Conservation (phyloP, 2,113 vertebrate species). For the Odontophorus gujanensis region DNA sequence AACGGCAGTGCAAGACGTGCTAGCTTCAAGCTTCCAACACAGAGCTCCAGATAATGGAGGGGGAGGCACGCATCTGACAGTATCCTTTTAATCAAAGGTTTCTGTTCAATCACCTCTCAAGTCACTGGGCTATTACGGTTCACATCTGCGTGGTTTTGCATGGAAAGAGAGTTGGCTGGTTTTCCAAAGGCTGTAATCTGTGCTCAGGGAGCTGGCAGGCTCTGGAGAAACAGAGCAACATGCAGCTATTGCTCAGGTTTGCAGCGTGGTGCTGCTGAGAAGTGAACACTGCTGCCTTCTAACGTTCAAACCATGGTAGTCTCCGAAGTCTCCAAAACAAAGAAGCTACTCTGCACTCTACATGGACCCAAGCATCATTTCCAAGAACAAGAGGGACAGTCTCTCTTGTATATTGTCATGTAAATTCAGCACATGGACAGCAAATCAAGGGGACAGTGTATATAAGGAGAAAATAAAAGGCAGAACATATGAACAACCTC, state of each 20-base stretch:
- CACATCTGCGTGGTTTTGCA: slow-evolving; percentile 33
- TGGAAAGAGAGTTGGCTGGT: slow-evolving; percentile 40
- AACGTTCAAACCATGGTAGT: slow-evolving; percentile 51
- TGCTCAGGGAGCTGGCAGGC: slow-evolving; percentile 13
- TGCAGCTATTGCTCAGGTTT: neutral
- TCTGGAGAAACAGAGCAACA: slow-evolving; percentile 6
- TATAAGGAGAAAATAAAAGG: neutral
- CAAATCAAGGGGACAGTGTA: neutral
- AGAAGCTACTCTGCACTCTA: neutral
- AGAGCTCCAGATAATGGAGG: slow-evolving; percentile 33
- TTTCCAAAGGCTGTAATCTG: slow-evolving; percentile 14
- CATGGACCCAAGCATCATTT: neutral
- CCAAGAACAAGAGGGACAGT: neutral
- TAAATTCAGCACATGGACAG: neutral
- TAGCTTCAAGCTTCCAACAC: slow-evolving; percentile 39
- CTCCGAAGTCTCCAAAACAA: neutral
- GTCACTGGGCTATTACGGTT: slow-evolving; percentile 22
- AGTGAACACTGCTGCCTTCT: slow-evolving; percentile 71
- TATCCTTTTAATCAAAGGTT: slow-evolving; percentile 54
- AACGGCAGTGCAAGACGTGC: slow-evolving; percentile 58
- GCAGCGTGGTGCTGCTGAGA: neutral
- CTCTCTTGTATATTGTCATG: neutral
- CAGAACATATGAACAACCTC: neutral
- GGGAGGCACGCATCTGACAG: slow-evolving; percentile 36
- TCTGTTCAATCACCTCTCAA: slow-evolving; percentile 30